A percentile compares a stretch with the other conserved stretches of the same genome.
These are phyloP conservation scores for Actinemys pallida DNA, from an alignment of 2,113 vertebrate species.

Conservation along the genomic window DNA sequence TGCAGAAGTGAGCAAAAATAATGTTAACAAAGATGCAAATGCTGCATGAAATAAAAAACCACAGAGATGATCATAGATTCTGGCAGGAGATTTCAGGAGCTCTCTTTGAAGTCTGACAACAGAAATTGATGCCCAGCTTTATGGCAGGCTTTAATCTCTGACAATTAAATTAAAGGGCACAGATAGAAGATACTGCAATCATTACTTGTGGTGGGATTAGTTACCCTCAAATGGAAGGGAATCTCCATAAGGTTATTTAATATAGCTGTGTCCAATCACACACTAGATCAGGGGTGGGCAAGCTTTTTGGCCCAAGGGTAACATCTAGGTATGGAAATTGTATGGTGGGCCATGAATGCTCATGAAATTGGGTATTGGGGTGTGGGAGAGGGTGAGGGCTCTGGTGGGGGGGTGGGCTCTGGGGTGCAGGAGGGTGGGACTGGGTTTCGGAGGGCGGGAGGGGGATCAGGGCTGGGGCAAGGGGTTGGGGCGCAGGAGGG, in stretches of 20 bases:
- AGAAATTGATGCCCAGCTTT: slow-evolving; percentile 65
- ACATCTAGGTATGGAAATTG: no score
- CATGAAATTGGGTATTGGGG: no score
- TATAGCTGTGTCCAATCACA: neutral
- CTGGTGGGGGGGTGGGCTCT: no score
- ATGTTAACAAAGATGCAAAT: slow-evolving; percentile 51
- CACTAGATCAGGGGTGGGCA: neutral
- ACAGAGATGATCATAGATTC: slow-evolving; percentile 55
- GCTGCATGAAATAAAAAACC: slow-evolving; percentile 30
- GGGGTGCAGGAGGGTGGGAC: no score
- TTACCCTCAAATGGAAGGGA: slow-evolving; percentile 2
- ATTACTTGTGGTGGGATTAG: slow-evolving; percentile 46
- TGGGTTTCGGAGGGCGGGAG: no score
- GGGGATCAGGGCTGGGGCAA: no score
- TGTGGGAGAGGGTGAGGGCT: no score
- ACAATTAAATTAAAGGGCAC: slow-evolving; percentile 66
- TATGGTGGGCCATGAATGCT: no score
- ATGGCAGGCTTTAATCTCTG: slow-evolving; percentile 58
- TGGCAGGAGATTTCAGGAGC: slow-evolving; percentile 70
- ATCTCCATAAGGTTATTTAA: neutral
- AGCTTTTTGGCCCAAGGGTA: no score
- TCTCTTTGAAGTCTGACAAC: slow-evolving; percentile 72
- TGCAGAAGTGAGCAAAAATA: slow-evolving; percentile 63
- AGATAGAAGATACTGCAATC: slow-evolving; percentile 41
- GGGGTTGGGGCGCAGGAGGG: no score